These are phyloP conservation scores for Megaceryle torquata DNA, from an alignment of 2,113 vertebrate genomes.

Conservation along the genomic window DNA sequence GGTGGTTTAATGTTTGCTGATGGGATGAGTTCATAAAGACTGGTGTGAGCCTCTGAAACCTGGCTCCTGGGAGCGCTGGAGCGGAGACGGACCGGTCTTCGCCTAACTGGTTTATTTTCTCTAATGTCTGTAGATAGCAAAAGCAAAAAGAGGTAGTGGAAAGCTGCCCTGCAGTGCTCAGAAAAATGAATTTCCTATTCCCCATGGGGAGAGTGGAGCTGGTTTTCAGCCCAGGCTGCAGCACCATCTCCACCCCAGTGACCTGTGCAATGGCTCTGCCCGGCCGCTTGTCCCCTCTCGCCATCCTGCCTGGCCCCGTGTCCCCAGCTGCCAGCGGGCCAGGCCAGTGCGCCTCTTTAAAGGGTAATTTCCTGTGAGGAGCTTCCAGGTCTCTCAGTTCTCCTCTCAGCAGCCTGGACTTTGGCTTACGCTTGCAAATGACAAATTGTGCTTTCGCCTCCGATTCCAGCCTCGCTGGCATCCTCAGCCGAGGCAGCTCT, in stretches of 20 bases:
- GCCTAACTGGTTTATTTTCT: not conserved
- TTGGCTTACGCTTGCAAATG: constrained; percentile 27
- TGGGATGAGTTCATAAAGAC: not conserved
- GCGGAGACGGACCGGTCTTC: rapidly evolving
- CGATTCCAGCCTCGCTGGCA: constrained; percentile 50
- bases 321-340: not conserved
- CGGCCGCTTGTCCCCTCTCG: not conserved
- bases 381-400: constrained; percentile 12
- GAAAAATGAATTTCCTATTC: not conserved
- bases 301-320: rapidly evolving
- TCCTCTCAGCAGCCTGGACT: not conserved
- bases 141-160: not conserved
- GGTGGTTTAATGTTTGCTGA: not conserved
- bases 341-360: not conserved
- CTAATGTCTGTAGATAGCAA: not conserved
- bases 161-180: not conserved
- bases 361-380: not conserved
- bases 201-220: rapidly evolving
- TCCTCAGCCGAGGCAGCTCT: not conserved
- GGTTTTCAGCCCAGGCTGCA: not conserved
- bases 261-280: not conserved
- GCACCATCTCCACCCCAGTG: not conserved
- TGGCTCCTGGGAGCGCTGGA: not conserved
- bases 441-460: constrained; percentile 29
- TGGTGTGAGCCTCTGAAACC: rapidly evolving